Conservation (phyloP, 2,113 vertebrate species). For the Grammomys surdaster region DNA sequence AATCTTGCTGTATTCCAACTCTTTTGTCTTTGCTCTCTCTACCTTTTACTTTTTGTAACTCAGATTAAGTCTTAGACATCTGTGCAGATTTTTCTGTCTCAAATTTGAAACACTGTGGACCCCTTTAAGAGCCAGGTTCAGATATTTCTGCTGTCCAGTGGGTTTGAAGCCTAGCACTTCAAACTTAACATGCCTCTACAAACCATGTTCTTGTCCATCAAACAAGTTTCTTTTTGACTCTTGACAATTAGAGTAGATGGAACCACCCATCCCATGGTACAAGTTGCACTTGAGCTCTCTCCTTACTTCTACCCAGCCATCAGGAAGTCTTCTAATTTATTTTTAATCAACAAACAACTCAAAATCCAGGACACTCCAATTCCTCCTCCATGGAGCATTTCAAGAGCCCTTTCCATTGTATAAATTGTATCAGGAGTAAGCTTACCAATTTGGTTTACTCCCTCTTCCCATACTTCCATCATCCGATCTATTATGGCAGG, state of each 20-base stretch:
- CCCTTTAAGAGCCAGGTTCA: not conserved
- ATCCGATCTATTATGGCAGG: not conserved
- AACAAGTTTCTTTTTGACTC: not conserved
- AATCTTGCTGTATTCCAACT: not conserved
- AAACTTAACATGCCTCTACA: not conserved
- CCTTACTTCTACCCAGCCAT: not conserved
- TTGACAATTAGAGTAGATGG: not conserved
- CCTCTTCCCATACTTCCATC: not conserved
- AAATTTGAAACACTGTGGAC: not conserved
- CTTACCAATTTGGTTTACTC: not conserved
- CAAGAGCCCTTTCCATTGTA: not conserved
- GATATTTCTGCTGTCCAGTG: not conserved
- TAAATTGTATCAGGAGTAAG: not conserved
- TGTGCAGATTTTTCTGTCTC: not conserved
- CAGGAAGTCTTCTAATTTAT: not conserved
- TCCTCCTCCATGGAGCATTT: not conserved
- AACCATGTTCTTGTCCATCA: not conserved
- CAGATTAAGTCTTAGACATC: not conserved
- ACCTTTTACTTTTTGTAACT: conserved; percentile 12
- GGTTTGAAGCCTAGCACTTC: not conserved
- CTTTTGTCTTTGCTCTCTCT: not conserved
- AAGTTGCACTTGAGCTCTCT: not conserved
- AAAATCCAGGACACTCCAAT: not conserved
- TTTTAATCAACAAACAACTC: not conserved
- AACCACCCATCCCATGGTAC: not conserved